Conservation (phyloP, 1,140 invertebrate genomes). For the Araneus ventricosus region DNA sequence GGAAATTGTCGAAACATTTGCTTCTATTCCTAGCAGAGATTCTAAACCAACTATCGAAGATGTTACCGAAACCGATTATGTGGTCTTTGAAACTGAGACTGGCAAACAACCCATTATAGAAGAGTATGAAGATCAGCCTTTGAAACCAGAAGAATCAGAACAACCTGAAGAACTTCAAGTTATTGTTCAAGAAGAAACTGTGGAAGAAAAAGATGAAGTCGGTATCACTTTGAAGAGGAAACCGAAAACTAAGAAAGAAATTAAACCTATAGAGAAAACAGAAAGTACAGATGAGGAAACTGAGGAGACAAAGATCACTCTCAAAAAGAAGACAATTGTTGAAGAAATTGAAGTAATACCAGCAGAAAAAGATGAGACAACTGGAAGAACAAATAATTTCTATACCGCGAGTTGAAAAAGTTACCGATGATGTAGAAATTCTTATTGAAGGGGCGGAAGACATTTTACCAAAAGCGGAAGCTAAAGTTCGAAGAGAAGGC, state of each 20-base stretch:
- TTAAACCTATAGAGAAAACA: conserved; percentile 46
- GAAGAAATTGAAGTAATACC: conserved; percentile 67
- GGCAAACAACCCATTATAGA: conserved; percentile 64
- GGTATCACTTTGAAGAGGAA: conserved; percentile 61
- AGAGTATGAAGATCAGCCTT: conserved; percentile 55
- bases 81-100: not conserved
- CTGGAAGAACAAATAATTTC: conserved; percentile 66
- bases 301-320: conserved; percentile 75
- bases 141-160: conserved; percentile 16
- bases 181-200: conserved; percentile 29
- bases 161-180: conserved; percentile 21
- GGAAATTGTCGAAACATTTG: conserved; percentile 72
- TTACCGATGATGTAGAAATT: conserved; percentile 66
- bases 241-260: conserved; percentile 71
- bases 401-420: conserved; percentile 38
- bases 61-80: conserved; percentile 44
- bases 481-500: conserved; percentile 60
- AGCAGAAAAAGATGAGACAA: conserved; percentile 30
- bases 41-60: conserved; percentile 67
- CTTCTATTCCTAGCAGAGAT: not conserved
- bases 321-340: conserved; percentile 76
- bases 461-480: conserved; percentile 62
- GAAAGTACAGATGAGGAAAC: conserved; percentile 77
- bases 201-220: conserved; percentile 48
- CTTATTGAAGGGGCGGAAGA: conserved; percentile 68